Percentiles rank a stretch among this genome's conserved stretches.
Evolutionary conservation across 2,113 vertebrate genomes (phyloP).

Genomic region (Coptodon bakossiorum): DNA sequence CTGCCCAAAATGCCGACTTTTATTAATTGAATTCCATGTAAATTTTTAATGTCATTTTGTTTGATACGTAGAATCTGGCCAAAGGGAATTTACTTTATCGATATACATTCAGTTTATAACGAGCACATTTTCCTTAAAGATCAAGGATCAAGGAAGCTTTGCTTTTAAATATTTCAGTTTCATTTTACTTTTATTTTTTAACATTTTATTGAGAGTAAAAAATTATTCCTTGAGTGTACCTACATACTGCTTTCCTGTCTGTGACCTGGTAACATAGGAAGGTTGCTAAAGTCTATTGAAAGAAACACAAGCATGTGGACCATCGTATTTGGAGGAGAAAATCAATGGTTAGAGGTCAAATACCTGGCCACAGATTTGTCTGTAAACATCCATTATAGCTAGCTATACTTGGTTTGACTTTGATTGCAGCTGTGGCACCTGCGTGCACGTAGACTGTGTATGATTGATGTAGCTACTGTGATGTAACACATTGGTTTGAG

Average conservation of each 20-base stretch:
- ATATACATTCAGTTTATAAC: neutral
- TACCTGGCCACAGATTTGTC: neutral
- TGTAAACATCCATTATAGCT: neutral
- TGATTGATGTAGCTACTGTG: neutral
- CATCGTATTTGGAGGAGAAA: neutral
- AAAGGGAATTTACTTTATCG: neutral
- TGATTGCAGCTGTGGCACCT: neutral
- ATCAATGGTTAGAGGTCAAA: neutral
- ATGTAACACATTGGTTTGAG: neutral
- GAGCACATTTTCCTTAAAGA: accelerated
- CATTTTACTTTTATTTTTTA: neutral
- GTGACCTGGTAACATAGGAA: neutral
- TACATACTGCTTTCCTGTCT: neutral
- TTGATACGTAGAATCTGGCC: neutral
- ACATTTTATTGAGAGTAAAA: neutral
- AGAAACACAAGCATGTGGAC: neutral
- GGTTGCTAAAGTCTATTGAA: neutral
- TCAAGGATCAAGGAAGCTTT: neutral
- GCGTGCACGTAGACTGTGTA: neutral
- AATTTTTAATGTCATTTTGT: neutral
- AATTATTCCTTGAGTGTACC: neutral
- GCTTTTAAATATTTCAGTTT: neutral
- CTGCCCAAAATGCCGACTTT: neutral
- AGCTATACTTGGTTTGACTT: neutral
- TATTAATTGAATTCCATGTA: neutral